These are phyloP conservation scores for Lithobates sylvaticus DNA, from an alignment of 2,797 vertebrate species.

Conservation along the genomic window DNA sequence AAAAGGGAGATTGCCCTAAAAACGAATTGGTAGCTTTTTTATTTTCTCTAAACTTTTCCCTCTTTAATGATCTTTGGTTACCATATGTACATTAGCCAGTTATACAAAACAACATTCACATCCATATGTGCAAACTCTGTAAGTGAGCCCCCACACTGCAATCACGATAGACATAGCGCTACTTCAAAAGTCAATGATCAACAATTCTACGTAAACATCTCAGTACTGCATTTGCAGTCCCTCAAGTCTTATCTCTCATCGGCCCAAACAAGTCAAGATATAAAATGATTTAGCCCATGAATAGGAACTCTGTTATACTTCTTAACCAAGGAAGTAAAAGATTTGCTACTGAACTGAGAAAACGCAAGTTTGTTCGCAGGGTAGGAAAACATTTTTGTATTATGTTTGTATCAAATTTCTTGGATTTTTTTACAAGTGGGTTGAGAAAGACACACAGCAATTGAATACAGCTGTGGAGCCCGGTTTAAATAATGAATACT, in stretches of 20 bases:
- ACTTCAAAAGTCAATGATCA: background rate
- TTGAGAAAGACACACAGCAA: constrained; percentile 57
- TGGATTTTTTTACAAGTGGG: constrained; percentile 62
- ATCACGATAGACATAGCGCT: no score
- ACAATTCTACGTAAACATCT: background rate
- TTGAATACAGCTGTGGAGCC: constrained; percentile 58
- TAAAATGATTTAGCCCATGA: constrained; percentile 4
- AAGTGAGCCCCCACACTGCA: background rate
- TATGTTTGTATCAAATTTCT: constrained; percentile 62
- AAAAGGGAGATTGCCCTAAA: no score
- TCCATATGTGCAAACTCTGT: background rate
- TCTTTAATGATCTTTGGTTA: background rate
- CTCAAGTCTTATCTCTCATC: constrained; percentile 13
- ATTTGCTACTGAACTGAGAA: constrained; percentile 54
- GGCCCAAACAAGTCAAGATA: background rate
- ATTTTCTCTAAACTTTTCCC: background rate
- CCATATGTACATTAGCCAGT: no score
- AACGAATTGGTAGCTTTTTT: background rate
- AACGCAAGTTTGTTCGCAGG: constrained; percentile 40
- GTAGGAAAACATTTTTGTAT: constrained; percentile 63
- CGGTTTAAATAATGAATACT: constrained; percentile 54
- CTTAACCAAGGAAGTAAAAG: constrained; percentile 36
- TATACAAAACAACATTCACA: background rate
- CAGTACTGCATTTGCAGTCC: background rate
- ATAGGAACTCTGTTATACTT: constrained; percentile 29